Conservation (phyloP, 2,888 invertebrate species). For the Troides helena region DNA sequence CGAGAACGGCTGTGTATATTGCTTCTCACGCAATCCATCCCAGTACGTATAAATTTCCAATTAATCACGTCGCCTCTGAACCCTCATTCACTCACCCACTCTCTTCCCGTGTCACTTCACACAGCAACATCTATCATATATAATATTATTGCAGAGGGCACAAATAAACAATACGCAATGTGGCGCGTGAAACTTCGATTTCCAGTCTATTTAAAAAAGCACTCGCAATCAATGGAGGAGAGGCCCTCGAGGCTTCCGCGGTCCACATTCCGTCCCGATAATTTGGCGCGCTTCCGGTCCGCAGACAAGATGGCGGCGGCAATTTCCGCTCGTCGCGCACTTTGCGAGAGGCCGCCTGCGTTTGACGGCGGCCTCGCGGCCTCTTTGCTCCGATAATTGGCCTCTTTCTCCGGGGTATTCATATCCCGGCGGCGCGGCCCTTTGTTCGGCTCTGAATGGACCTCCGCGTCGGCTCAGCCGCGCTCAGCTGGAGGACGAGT, state of each 20-base stretch:
- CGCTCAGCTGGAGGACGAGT: no score
- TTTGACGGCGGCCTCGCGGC: slow-evolving; percentile 46
- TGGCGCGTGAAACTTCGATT: slow-evolving; percentile 3
- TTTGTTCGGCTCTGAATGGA: slow-evolving; percentile 16
- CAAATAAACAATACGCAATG: no score
- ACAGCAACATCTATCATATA: no score
- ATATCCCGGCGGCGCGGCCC: slow-evolving; percentile 22
- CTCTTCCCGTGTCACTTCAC: no score
- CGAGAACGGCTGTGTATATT: no score
- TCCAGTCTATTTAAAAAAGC: slow-evolving; percentile 28
- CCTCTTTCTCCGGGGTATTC: slow-evolving; percentile 29
- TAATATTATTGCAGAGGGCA: no score
- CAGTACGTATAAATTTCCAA: no score
- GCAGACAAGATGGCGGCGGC: slow-evolving; percentile 52
- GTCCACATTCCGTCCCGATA: slow-evolving; percentile 34
- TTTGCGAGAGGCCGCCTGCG: slow-evolving; percentile 46
- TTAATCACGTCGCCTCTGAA: no score
- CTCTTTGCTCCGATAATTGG: slow-evolving; percentile 35
- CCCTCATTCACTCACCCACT: no score
- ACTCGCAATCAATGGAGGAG: slow-evolving; percentile 20
- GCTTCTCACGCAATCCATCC: no score
- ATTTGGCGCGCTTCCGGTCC: slow-evolving; percentile 44
- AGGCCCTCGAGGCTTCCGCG: slow-evolving; percentile 21
- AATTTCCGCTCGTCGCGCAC: slow-evolving; percentile 60
- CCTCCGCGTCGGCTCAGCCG: not conserved